A percentile compares a stretch with the other conserved stretches of the same genome.
These are phyloP conservation scores for Darevskia nairensis DNA, from an alignment of 2,797 vertebrate species.

Conservation along the genomic window DNA sequence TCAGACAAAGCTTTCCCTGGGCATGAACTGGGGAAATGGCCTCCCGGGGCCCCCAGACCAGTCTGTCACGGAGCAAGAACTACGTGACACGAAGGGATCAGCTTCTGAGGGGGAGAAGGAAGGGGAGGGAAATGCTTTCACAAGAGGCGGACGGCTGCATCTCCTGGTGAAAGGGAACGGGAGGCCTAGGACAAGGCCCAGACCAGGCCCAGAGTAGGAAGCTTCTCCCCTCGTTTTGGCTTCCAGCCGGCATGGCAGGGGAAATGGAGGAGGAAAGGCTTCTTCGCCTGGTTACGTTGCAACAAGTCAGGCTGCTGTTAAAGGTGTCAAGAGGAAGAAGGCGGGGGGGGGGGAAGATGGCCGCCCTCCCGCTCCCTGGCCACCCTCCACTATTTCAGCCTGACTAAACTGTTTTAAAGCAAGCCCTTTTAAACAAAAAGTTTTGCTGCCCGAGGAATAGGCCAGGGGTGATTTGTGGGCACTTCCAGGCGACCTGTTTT, in stretches of 20 bases:
- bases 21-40: background rate
- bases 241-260: too few relatives aligned
- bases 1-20: too few relatives aligned
- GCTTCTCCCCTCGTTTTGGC: accelerated
- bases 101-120: constrained; percentile 41
- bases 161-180: background rate
- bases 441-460: background rate
- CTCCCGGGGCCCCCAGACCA: background rate
- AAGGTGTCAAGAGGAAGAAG: background rate
- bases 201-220: background rate
- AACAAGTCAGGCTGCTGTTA: background rate
- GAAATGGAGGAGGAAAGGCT: background rate
- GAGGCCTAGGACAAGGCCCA: background rate
- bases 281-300: too few relatives aligned
- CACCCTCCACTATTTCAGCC: background rate
- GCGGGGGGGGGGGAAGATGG: background rate
- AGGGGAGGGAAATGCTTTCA: constrained; percentile 31
- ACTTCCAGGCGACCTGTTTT: too few relatives aligned
- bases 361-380: background rate
- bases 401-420: background rate
- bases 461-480: background rate
- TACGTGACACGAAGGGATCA: constrained; percentile 28
- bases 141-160: constrained; percentile 24
- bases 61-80: background rate
- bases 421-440: background rate